Evolutionary conservation across 2,113 vertebrate species (phyloP).

Genomic region (Sander vitreus): DNA sequence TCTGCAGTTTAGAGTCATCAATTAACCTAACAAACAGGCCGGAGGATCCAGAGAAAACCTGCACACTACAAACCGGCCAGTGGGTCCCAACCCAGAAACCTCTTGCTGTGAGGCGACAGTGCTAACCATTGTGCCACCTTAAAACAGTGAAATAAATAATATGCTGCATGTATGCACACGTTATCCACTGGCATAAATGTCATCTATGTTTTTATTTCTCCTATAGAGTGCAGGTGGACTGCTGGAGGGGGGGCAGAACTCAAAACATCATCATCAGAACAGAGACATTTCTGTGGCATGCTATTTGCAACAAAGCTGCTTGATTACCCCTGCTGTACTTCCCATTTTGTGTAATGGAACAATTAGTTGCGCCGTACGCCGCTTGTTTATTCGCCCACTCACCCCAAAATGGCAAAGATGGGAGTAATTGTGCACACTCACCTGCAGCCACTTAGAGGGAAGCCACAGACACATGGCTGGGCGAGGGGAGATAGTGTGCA

Average conservation of each 20-base stretch:
- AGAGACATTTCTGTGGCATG: conserved; percentile 50
- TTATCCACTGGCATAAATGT: neutral
- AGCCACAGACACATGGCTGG: conserved; percentile 27
- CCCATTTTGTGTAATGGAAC: conserved; percentile 69
- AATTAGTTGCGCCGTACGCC: conserved; percentile 62
- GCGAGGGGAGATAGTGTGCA: conserved; percentile 18
- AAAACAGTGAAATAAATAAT: conserved; percentile 13
- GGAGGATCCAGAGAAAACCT: no score
- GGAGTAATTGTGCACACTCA: conserved; percentile 67
- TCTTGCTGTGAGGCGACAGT: neutral
- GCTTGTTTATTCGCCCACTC: conserved; percentile 64
- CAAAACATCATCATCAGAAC: conserved; percentile 48
- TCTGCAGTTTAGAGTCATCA: no score
- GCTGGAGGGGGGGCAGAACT: conserved; percentile 1
- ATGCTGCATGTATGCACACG: neutral
- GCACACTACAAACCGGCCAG: neutral
- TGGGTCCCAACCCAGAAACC: neutral
- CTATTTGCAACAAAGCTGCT: conserved; percentile 65
- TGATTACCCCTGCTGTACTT: conserved; percentile 68
- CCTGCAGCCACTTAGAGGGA: conserved; percentile 66
- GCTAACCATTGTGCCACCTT: neutral
- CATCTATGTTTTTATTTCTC: neutral
- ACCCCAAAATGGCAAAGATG: conserved; percentile 52
- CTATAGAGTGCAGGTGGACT: conserved; percentile 25
- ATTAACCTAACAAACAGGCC: no score